phyloP scores from a whole-genome alignment of 2,888 invertebrate genomes.

The Chloroclysta siterata region DNA sequence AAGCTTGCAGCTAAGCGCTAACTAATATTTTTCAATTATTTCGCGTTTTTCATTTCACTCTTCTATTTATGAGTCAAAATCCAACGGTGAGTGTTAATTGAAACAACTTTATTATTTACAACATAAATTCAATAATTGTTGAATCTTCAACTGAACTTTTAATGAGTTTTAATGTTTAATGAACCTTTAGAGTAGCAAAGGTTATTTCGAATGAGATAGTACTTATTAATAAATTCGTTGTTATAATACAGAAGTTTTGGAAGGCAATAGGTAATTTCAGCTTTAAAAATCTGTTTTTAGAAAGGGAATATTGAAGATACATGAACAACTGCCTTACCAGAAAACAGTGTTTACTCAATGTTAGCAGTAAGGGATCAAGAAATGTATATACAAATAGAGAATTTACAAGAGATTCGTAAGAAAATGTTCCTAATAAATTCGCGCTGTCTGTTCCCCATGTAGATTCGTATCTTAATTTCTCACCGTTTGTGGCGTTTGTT shows the following conservation, averaged over 20 bases:
- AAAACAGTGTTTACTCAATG: neutral
- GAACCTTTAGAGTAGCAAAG: neutral
- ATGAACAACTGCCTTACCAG: neutral
- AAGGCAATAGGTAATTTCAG: constrained; percentile 28
- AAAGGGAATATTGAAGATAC: neutral
- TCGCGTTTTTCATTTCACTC: constrained; percentile 5
- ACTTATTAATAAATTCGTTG: constrained; percentile 31
- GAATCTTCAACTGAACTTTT: neutral
- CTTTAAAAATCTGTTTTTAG: neutral
- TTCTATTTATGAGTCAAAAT: neutral
- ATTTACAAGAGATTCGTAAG: constrained; percentile 36
- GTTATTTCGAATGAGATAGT: neutral
- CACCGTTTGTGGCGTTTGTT: too few species aligned
- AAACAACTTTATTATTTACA: too few species aligned
- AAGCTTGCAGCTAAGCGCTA: constrained; percentile 12
- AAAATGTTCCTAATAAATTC: constrained; percentile 60
- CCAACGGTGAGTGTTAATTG: too few species aligned
- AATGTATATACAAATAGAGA: constrained; percentile 6
- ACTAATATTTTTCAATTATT: constrained; percentile 3
- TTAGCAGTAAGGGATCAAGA: neutral
- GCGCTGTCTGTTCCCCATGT: constrained; percentile 58
- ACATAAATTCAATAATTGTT: too few species aligned
- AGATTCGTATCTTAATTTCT: constrained; percentile 29
- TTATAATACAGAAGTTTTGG: constrained; percentile 9
- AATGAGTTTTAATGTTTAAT: neutral